Conservation (phyloP, 2,797 vertebrate genomes). For the Myiothlypis coronata region DNA sequence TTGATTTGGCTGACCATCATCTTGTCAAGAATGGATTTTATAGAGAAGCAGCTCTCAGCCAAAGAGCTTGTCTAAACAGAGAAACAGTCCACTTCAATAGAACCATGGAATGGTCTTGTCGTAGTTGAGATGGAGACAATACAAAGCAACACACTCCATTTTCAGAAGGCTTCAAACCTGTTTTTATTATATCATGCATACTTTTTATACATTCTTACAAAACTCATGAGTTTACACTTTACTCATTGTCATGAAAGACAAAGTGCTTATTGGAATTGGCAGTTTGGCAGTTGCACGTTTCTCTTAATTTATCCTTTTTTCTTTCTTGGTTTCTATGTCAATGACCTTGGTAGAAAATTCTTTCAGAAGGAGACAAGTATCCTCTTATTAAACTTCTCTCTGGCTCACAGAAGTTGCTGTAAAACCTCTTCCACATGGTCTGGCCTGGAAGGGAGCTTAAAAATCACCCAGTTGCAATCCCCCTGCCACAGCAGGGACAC, state of each 20-base stretch:
- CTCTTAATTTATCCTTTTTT: neutral
- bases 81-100: neutral
- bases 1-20: neutral
- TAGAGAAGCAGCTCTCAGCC: neutral
- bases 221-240: neutral
- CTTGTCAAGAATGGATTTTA: neutral
- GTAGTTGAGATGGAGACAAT: neutral
- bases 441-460: neutral
- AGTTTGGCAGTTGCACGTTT: neutral
- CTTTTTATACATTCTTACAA: neutral
- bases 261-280: neutral
- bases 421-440: neutral
- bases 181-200: neutral
- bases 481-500: fast-evolving
- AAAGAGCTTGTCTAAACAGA: neutral
- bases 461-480: neutral
- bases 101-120: neutral
- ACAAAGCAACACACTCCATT: neutral
- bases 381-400: neutral
- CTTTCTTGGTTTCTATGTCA: neutral
- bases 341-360: neutral
- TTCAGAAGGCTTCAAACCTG: neutral
- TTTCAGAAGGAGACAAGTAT: neutral
- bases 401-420: neutral
- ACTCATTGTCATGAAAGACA: neutral